Percentiles rank a stretch among this genome's conserved stretches.
phyloP scores from a whole-genome alignment of 2,888 invertebrate genomes.

The Leptinotarsa tumamoca region DNA sequence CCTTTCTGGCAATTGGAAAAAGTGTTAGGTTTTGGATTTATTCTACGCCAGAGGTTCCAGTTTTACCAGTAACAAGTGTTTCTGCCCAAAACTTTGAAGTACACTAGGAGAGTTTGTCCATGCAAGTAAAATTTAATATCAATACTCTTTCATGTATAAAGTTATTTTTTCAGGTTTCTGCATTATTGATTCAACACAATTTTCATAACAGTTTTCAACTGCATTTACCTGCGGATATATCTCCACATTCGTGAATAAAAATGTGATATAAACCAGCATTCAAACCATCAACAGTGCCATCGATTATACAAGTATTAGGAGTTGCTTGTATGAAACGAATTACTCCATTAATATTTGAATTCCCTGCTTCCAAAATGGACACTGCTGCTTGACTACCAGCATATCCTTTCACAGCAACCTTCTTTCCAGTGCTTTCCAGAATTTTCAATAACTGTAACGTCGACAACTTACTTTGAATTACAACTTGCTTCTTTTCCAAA shows the following conservation, averaged over 20 bases:
- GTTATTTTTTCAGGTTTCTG: background rate
- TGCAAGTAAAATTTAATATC: too few relatives aligned
- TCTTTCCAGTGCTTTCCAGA: slow-evolving; percentile 72
- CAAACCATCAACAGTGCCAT: slow-evolving; percentile 88
- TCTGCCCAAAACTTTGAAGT: too few relatives aligned
- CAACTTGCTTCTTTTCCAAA: slow-evolving; percentile 74
- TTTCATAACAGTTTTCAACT: background rate
- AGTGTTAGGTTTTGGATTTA: too few relatives aligned
- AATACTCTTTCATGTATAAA: too few relatives aligned
- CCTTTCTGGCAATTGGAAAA: too few relatives aligned
- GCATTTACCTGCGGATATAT: slow-evolving; percentile 72
- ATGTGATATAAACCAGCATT: slow-evolving; percentile 72
- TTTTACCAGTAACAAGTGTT: too few relatives aligned
- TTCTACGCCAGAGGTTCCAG: too few relatives aligned
- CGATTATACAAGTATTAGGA: slow-evolving; percentile 76
- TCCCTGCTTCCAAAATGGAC: slow-evolving; percentile 74
- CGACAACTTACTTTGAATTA: slow-evolving; percentile 77
- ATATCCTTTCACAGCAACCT: slow-evolving; percentile 84
- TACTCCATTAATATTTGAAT: slow-evolving; percentile 74
- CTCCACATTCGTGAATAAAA: slow-evolving; percentile 80
- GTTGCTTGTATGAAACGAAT: slow-evolving; percentile 79
- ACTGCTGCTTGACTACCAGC: slow-evolving; percentile 80
- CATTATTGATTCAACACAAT: background rate
- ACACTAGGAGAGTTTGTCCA: too few relatives aligned
- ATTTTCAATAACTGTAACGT: slow-evolving; percentile 70